Percentiles rank a stretch among this genome's conserved stretches.
These are phyloP conservation scores for Acanthosepion lycidas DNA, from an alignment of 2,888 invertebrate species.

Conservation along the genomic window DNA sequence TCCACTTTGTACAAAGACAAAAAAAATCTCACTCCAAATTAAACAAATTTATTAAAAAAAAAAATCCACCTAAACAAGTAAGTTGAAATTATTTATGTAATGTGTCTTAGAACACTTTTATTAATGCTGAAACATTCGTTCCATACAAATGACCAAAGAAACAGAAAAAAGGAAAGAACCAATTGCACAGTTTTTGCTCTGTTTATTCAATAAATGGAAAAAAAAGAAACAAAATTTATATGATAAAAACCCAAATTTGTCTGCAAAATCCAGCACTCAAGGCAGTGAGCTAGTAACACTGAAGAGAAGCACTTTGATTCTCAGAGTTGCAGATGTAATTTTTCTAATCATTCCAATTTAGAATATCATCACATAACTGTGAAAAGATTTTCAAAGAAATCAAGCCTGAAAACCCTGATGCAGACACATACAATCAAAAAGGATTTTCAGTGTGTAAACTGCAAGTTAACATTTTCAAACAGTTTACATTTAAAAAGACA, in stretches of 20 bases:
- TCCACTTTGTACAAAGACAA: too few relatives aligned
- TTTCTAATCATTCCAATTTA: background rate
- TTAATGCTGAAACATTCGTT: background rate
- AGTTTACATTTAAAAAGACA: slow-evolving; percentile 48
- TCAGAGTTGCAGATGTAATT: background rate
- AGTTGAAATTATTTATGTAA: too few relatives aligned
- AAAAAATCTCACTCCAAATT: too few relatives aligned
- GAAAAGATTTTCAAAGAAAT: background rate
- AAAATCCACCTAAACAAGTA: too few relatives aligned
- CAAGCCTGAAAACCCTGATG: background rate
- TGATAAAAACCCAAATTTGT: background rate
- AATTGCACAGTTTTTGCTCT: background rate
- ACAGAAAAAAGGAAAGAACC: too few relatives aligned
- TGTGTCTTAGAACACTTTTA: too few relatives aligned
- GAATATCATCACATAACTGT: background rate
- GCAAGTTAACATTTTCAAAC: slow-evolving; percentile 55
- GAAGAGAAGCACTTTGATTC: background rate
- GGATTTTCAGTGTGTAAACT: slow-evolving; percentile 70
- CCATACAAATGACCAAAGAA: background rate
- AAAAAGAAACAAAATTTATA: background rate
- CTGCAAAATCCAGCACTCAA: background rate
- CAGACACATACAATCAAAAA: slow-evolving; percentile 64
- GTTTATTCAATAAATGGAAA: background rate
- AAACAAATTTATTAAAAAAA: too few relatives aligned
- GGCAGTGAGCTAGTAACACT: background rate